Percentiles rank a stretch among this genome's conserved stretches.
phyloP scores from a whole-genome alignment of 2,113 vertebrate genomes.

The Tychaedon coryphoeus region DNA sequence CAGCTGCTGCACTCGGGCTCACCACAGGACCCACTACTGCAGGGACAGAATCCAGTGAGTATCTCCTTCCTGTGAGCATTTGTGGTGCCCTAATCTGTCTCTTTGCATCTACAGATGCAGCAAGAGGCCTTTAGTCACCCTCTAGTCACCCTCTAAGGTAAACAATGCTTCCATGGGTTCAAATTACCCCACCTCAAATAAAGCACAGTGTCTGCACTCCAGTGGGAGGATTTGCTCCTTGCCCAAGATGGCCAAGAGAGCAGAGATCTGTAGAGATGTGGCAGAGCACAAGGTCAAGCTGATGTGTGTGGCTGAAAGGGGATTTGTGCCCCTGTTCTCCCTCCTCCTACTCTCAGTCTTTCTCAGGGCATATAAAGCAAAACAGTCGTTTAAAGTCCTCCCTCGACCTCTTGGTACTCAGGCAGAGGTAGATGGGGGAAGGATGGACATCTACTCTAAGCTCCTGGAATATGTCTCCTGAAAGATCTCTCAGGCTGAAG shows the following conservation, averaged over 20 bases:
- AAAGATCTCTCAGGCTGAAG: not conserved
- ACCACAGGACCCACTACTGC: not conserved
- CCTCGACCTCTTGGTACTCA: not conserved
- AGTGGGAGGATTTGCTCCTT: not conserved
- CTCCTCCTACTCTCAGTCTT: not conserved
- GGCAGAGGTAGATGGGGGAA: not conserved
- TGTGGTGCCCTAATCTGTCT: not conserved
- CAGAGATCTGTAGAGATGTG: not conserved
- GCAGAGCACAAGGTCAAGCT: not conserved
- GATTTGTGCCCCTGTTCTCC: not conserved
- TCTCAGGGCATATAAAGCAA: not conserved
- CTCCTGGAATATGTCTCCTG: not conserved
- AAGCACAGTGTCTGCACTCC: not conserved
- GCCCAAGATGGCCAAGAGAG: not conserved
- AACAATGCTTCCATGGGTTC: not conserved
- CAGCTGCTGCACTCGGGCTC: fast-evolving
- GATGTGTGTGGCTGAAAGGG: not conserved
- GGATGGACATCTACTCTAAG: not conserved
- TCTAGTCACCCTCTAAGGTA: not conserved
- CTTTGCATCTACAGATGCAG: not conserved
- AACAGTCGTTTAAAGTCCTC: not conserved
- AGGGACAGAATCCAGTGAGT: fast-evolving
- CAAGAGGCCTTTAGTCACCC: not conserved
- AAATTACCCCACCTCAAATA: not conserved
- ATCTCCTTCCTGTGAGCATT: not conserved